Evolutionary conservation across 2,888 invertebrate genomes (phyloP).

Genomic region (Mayetiola destructor): DNA sequence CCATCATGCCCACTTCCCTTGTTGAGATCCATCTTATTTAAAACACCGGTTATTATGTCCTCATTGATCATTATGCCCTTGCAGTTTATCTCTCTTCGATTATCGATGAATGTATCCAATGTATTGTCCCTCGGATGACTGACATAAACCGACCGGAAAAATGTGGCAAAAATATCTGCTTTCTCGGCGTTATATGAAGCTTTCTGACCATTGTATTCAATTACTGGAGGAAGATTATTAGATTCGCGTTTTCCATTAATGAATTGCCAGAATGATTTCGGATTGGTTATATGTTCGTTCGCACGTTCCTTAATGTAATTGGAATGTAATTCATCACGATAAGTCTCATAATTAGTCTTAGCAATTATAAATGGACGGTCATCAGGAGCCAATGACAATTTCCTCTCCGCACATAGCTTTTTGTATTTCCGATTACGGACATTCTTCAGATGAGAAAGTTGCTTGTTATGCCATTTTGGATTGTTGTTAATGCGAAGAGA

Average conservation of each 20-base stretch:
- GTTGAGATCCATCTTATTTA: not conserved
- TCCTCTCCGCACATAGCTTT: not conserved
- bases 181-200: not conserved
- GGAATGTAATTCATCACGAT: not conserved
- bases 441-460: not conserved
- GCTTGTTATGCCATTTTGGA: not conserved
- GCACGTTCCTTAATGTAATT: not conserved
- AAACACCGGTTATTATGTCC: not conserved
- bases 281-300: not conserved
- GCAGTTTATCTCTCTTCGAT: too few species aligned
- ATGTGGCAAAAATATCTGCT: not conserved
- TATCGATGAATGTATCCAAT: too few species aligned
- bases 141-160: conserved; percentile 50
- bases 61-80: too few species aligned
- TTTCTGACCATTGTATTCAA: not conserved
- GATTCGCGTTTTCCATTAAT: not conserved
- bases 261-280: not conserved
- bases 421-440: not conserved
- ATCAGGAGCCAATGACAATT: too few species aligned
- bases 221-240: not conserved
- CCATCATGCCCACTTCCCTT: not conserved
- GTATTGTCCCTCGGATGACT: too few species aligned
- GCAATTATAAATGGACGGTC: not conserved
- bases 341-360: not conserved
- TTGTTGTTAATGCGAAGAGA: not conserved